A percentile compares a stretch with the other conserved stretches of the same genome.
phyloP scores from a whole-genome alignment of 2,113 vertebrate species.

The Hemichromis elongatus region DNA sequence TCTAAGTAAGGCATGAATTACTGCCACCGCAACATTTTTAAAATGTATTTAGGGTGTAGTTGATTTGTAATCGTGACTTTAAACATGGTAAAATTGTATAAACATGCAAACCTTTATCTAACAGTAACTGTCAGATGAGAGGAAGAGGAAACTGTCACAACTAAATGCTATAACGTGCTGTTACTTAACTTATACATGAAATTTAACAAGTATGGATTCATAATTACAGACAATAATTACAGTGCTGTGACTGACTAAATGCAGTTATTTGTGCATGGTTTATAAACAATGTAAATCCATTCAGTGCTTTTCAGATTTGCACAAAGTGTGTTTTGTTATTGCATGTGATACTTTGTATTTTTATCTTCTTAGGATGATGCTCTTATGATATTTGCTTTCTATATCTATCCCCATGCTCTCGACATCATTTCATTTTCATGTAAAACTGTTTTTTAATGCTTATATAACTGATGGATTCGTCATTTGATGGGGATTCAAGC shows the following conservation, averaged over 20 bases:
- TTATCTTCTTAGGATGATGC: neutral
- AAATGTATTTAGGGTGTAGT: neutral
- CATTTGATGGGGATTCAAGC: neutral
- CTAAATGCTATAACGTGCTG: neutral
- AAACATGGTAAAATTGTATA: neutral
- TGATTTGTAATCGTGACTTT: neutral
- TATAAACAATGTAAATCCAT: neutral
- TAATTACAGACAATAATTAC: neutral
- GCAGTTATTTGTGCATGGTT: neutral
- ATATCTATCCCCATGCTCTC: neutral
- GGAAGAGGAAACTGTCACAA: neutral
- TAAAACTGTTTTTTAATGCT: neutral
- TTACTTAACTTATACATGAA: neutral
- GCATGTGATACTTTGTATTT: slow-evolving; percentile 9
- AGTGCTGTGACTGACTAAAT: neutral
- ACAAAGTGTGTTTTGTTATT: neutral
- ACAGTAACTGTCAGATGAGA: neutral
- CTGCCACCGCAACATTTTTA: neutral
- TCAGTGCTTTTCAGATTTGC: neutral
- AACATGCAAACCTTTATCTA: neutral
- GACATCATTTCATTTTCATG: neutral
- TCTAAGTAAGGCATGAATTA: neutral
- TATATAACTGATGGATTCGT: neutral
- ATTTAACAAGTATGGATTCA: neutral
- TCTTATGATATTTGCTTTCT: neutral